Conservation (phyloP, 2,888 invertebrate genomes). For the Agapostemon virescens region DNA sequence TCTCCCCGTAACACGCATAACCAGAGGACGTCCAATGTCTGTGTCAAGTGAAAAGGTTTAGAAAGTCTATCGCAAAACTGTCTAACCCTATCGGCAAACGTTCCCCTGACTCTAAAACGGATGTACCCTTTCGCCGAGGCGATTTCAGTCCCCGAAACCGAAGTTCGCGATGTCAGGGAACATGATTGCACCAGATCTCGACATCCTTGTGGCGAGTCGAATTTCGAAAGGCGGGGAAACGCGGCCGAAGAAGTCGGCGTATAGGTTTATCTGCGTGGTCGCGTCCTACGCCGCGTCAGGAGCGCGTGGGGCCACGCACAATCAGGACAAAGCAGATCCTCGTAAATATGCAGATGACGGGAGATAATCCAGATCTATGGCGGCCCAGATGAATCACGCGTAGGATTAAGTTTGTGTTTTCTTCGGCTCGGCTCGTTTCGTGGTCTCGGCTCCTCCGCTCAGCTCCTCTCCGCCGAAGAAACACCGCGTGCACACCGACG, state of each 20-base stretch:
- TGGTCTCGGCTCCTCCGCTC: constrained; percentile 36
- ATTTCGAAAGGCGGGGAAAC: constrained; percentile 41
- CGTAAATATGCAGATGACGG: constrained; percentile 79
- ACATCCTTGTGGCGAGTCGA: constrained; percentile 3
- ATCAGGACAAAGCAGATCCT: constrained; percentile 72
- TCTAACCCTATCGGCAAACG: neutral
- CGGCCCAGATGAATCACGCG: constrained; percentile 72
- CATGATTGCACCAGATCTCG: neutral
- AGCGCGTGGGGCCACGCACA: constrained; percentile 63
- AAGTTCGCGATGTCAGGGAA: too few relatives aligned
- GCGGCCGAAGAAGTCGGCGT: neutral
- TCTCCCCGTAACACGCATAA: too few relatives aligned
- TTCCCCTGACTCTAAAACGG: neutral
- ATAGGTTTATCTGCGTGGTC: constrained; percentile 17
- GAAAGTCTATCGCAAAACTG: neutral
- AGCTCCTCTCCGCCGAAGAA: constrained; percentile 28
- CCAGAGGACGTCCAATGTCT: too few relatives aligned
- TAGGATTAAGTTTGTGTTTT: constrained; percentile 76
- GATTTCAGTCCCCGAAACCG: neutral
- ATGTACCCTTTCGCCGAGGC: too few relatives aligned
- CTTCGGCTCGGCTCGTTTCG: constrained; percentile 67
- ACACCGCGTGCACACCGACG: constrained; percentile 9
- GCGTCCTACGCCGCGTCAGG: constrained; percentile 23
- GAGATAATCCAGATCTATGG: constrained; percentile 78
- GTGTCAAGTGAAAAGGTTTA: too few relatives aligned